These are phyloP conservation scores for Catostylus mosaicus DNA, from an alignment of 30 jellyfish, hydroid and myxozoan genomes.

Conservation along the genomic window DNA sequence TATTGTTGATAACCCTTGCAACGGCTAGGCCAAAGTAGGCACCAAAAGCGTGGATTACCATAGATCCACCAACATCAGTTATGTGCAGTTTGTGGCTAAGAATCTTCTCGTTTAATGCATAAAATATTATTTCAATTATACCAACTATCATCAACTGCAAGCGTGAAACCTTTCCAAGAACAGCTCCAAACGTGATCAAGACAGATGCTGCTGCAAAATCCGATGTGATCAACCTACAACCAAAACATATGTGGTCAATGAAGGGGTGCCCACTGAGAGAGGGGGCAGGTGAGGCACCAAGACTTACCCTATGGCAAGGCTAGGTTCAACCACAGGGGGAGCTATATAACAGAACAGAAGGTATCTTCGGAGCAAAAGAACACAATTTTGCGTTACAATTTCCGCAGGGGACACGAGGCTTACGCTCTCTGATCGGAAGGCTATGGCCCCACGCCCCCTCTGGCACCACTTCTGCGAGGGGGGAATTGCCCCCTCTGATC, in stretches of 20 bases:
- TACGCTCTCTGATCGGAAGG: too few species aligned
- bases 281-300: neutral
- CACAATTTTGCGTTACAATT: too few species aligned
- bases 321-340: neutral
- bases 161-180: conserved; percentile 87
- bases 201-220: conserved; percentile 94
- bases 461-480: neutral
- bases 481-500: neutral
- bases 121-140: conserved; percentile 70
- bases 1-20: conserved; percentile 52
- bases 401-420: too few species aligned
- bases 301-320: neutral
- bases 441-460: too few species aligned
- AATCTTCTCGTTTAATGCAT: conserved; percentile 74
- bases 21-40: conserved; percentile 96
- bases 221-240: conserved; percentile 75
- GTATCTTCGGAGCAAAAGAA: neutral
- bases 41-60: conserved; percentile 91
- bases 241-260: neutral
- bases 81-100: conserved; percentile 58
- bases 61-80: conserved; percentile 95
- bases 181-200: conserved; percentile 90
- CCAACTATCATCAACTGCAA: conserved; percentile 79
- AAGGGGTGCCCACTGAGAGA: neutral
- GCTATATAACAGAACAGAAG: neutral